A percentile compares a stretch with the other conserved stretches of the same genome.
phyloP scores from a whole-genome alignment of 1,140 invertebrate species.

The Acromyrmex echinatior region DNA sequence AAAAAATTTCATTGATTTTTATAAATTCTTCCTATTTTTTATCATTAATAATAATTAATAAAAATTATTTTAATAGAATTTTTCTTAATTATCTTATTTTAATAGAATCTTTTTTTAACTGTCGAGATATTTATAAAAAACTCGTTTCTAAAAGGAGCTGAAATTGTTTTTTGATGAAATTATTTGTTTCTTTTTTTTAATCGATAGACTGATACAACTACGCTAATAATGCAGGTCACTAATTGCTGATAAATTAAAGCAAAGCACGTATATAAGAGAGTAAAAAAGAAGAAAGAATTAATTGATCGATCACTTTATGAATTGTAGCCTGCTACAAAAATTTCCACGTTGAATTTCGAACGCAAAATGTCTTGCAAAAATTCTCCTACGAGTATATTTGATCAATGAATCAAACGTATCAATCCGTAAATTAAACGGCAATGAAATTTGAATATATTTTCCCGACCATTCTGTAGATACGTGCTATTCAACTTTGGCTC shows the following conservation, averaged over 20 bases:
- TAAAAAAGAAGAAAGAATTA: constrained; percentile 21
- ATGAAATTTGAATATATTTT: background rate
- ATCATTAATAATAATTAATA: background rate
- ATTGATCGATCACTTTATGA: background rate
- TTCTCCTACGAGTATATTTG: too few relatives aligned
- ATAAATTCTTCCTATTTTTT: background rate
- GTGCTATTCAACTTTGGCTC: background rate
- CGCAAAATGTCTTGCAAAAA: background rate
- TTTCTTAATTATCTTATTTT: background rate
- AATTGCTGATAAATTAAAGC: constrained; percentile 22
- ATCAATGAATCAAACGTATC: background rate
- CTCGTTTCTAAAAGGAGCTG: background rate
- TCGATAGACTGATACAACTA: background rate
- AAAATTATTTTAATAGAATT: background rate
- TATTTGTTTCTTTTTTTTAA: background rate
- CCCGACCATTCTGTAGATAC: background rate
- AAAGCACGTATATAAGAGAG: background rate
- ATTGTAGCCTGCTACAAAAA: background rate
- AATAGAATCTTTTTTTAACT: background rate
- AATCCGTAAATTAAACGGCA: background rate
- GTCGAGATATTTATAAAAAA: background rate
- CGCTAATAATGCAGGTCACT: constrained; percentile 5
- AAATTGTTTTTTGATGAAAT: background rate
- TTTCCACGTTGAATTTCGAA: background rate
- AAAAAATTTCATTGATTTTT: background rate